Evolutionary conservation across 1,140 invertebrate genomes (phyloP).

Genomic region (Drosophila pandora): DNA sequence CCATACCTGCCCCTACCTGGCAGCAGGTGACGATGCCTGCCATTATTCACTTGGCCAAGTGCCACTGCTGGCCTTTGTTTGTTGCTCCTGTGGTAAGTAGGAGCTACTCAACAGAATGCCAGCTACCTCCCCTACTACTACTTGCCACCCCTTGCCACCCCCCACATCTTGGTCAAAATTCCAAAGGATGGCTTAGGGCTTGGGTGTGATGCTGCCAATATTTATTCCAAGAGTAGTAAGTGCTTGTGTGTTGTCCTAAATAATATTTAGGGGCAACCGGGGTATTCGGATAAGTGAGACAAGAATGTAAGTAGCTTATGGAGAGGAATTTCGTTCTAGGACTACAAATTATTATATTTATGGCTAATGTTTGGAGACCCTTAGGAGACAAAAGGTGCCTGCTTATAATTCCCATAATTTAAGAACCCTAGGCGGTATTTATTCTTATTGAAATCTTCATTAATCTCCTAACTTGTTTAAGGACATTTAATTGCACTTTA

Average conservation of each 20-base stretch:
- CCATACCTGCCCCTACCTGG: neutral
- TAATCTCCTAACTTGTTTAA: neutral
- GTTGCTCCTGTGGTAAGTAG: slow-evolving; percentile 33
- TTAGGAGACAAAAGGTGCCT: neutral
- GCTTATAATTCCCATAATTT: neutral
- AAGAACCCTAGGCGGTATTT: neutral
- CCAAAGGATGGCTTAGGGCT: neutral
- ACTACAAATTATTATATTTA: neutral
- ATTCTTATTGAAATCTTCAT: neutral
- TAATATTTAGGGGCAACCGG: slow-evolving; percentile 1
- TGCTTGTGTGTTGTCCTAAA: neutral
- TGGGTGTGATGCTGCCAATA: slow-evolving; percentile 18
- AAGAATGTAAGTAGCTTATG: neutral
- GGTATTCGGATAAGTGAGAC: neutral
- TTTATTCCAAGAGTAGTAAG: slow-evolving; percentile 29
- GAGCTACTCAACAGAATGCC: slow-evolving; percentile 58
- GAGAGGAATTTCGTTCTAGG: too few species aligned
- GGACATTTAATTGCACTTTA: too few species aligned
- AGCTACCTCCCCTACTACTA: neutral
- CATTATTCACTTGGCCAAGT: slow-evolving; percentile 76
- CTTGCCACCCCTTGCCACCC: too few species aligned
- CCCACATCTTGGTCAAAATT: slow-evolving; percentile 2
- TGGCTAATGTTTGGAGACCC: neutral
- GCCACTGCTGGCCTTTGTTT: slow-evolving; percentile 46
- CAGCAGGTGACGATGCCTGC: slow-evolving; percentile 61